Evolutionary conservation across 2,888 invertebrate species (phyloP).

Genomic region (Metacarcinus magister): DNA sequence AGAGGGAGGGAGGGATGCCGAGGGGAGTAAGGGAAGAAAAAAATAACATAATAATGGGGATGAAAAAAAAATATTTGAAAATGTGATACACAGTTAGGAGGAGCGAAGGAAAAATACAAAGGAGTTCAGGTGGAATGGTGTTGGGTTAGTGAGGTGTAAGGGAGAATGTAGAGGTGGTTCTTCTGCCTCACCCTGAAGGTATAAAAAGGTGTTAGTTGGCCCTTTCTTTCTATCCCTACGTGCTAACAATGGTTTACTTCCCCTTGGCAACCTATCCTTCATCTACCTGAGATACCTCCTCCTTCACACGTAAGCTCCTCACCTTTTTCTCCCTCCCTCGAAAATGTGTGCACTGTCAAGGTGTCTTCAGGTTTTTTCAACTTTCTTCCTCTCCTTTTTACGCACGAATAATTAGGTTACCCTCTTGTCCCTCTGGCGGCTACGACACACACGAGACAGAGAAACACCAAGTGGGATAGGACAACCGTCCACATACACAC

Average conservation of each 20-base stretch:
- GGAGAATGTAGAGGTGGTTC: not conserved
- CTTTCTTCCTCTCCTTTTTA: constrained; percentile 6
- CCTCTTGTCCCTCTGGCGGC: not conserved
- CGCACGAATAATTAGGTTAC: constrained; percentile 11
- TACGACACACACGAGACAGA: not conserved
- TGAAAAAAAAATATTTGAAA: not conserved
- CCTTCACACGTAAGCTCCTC: not conserved
- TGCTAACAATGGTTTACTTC: not conserved
- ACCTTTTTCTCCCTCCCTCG: not conserved
- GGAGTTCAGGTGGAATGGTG: not conserved
- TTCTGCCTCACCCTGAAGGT: not conserved
- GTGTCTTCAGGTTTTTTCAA: not conserved
- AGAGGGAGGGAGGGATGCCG: not conserved
- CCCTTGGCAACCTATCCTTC: not conserved
- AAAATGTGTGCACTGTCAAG: constrained; percentile 26
- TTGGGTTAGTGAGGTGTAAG: not conserved
- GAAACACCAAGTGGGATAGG: not conserved
- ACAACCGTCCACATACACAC: not conserved
- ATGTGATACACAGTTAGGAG: not conserved
- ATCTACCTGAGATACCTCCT: not conserved
- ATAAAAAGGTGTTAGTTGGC: not conserved
- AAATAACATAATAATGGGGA: not conserved
- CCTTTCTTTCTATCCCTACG: not conserved
- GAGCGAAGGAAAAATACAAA: too few species aligned
- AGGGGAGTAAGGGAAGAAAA: not conserved